Base-by-base conservation (phyloP, 1,140 invertebrate genomes). In the Lepidurus packardi region DNA sequence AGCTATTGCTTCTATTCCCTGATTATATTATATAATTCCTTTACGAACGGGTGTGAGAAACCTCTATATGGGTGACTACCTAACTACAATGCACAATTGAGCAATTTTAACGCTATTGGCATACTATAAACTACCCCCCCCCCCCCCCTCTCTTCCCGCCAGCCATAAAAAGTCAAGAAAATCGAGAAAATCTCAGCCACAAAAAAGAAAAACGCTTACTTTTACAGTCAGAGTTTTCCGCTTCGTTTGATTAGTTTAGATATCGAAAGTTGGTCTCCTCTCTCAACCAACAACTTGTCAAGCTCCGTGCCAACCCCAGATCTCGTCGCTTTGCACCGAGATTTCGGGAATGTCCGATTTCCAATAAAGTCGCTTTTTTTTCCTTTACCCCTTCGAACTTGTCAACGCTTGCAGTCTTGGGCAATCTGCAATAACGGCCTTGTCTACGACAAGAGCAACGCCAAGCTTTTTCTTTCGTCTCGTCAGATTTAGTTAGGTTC, bases 191-290 rank as follows among this genome's bases (percentile, higher is more conserved):
- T 34, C 34, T 34, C 34, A 34, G 34, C 34, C 53, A 11, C 7
- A 9, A 16, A 16, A 65, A 65, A 65, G 1, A 65, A 65, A 65
- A n/a, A 7, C 13, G 21, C 53, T 65, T 21, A 65, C 21, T 65
- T 65, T 65, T n/a, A 65, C 16, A 65, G n/a, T 21, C 53, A 13
- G 21, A 13, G 16, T 65, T 47, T 65, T 65, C 53, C 53, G 53
- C 53, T 65, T 21, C 53, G 53, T 65, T 65, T 65, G n/a, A 65
- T 65, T 65, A 65, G n/a, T 65, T 65, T 65, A 65, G 53, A 65
- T 65, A 65, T 21, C 53, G 53, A 65, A 65, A 65, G 53, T 65
- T 65, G n/a, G 53, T 13, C 53, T n/a, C 53, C 53, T 65, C 16
- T 21, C 21, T 21, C n/a, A 65, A 21, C 53, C 53, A 34, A 34